Conservation (phyloP, 2,888 invertebrate species). For the Lysandra coridon region DNA sequence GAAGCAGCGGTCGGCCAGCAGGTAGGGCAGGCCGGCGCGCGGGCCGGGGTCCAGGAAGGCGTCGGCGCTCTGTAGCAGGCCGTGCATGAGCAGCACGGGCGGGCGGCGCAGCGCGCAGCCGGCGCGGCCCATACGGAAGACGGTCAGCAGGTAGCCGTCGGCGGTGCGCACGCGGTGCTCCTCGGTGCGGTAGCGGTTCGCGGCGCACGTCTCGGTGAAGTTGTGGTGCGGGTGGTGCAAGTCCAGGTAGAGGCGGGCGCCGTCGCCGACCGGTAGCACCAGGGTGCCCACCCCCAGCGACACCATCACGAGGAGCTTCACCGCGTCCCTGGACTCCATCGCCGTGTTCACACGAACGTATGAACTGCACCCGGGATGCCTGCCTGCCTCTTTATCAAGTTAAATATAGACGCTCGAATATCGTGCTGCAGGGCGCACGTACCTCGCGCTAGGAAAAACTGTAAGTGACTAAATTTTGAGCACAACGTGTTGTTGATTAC, state of each 20-base stretch:
- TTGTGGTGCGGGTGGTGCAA: slow-evolving; percentile 7
- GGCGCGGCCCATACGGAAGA: slow-evolving; percentile 44
- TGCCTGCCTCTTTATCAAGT: no score
- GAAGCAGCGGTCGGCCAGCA: slow-evolving; percentile 49
- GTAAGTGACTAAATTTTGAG: not conserved
- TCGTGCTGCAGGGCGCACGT: not conserved
- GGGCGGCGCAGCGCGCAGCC: slow-evolving; percentile 40
- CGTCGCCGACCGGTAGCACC: not conserved
- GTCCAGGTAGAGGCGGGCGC: not conserved
- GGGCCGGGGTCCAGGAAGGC: slow-evolving; percentile 63
- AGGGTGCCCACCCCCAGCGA: not conserved
- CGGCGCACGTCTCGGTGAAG: slow-evolving; percentile 42
- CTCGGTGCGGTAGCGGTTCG: slow-evolving; percentile 41
- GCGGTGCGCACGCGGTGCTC: slow-evolving; percentile 47
- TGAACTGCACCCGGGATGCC: not conserved
- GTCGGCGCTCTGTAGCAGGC: slow-evolving; percentile 59
- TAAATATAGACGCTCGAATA: not conserved
- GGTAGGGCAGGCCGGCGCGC: slow-evolving; percentile 48
- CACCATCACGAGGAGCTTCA: not conserved
- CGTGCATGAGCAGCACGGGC: slow-evolving; percentile 64
- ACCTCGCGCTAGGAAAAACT: not conserved
- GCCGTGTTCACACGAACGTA: not conserved
- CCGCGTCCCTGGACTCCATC: not conserved
- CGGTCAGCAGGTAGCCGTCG: slow-evolving; percentile 50
- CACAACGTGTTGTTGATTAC: not conserved